Evolutionary conservation across 2,888 invertebrate genomes (phyloP), one percentile per base, ranked within the genome.

Genomic region (Perizoma flavofasciatum): DNA sequence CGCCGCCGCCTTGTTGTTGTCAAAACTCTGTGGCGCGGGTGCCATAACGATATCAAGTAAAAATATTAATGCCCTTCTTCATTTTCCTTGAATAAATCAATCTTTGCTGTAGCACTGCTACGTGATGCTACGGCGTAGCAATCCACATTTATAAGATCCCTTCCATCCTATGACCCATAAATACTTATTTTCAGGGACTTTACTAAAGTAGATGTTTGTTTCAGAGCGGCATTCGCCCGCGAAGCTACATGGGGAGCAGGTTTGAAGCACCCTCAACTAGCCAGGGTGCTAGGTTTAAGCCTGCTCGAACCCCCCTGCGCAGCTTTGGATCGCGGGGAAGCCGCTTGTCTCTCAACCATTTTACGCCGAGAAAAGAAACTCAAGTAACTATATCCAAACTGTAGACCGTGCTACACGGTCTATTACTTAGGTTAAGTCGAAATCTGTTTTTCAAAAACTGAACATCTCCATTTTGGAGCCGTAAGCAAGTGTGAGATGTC

Each of bases 261-360:
- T 55, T 92, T 98, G 73, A 94, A 96, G 63, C 97, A 98, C 85
- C 94, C 96, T 40, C 97, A 97, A 87, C 93, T 98, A 65, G 96
- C 96, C 46, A 93, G 96, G 64, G 95, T 97, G 67, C 93, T 97
- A 55, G 97, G 97, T 22, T 93, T 97, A 70, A 97, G 97, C 81
- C 95, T 95, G 47, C 96, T 96, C 71, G 97, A 97, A 77, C 97
- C 97, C 5, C 95, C 96, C 77, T 96, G 96, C 84, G 96, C 97
- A 71, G 95, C 98, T n/a, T 95, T 97, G 74, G 97, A 98, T 85
- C 97, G 97, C 84, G 96, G 97, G 79, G 96, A 97, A 81, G 95
- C 96, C 67, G 97, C 97, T 34, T 97, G 97, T 79, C 93, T 98
- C 63, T 95, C 97, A 68, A 94, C 81, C 93, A 84, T 97, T 94